Base-by-base conservation (phyloP, 2,888 invertebrate species). In the Drosophila diplacantha region DNA sequence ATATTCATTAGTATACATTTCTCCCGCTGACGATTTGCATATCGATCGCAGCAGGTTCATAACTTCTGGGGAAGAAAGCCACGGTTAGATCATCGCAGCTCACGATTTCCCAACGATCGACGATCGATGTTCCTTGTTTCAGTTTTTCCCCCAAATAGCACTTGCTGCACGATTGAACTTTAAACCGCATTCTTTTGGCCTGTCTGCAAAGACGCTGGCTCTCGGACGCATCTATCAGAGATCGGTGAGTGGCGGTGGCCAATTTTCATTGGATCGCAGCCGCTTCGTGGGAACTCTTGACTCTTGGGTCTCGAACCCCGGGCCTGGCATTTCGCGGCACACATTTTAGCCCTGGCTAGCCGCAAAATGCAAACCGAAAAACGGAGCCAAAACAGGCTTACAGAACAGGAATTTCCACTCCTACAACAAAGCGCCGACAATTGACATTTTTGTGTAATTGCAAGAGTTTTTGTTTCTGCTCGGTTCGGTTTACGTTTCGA, bases 321-420 rank as follows among this genome's bases (percentile, higher is more conserved):
- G 62, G 55, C 50, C 58, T 51, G 67, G 71, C 66, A 60, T 44
- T 51, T 47, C 22, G 51, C 74, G 76, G 84, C 78, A 75, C 61
- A 78, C 75, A 78, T 82, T 76, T 69, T 69, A 62, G 62, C 58
- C 67, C 67, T 67, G 67, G 67, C 63, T 59, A 59, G 60, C 60
- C 52, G 52, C 53, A 44, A 41, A 41, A 41, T 26, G 11, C 24
- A 41, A 41, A 3, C 38, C 38, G 9, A 50, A 61, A 61, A 61
- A 60, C 63, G 24, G 35, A 58, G 59, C 46, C 54, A 49, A 46
- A 79, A 81, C 78, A 70, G 80, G 82, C 82, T 81, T 72, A 58
- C 57, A 81, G 83, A 85, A 86, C 85, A 86, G 86, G 87, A 86
- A 84, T 86, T 86, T 85, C 86, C 86, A 86, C 85, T 85, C 85